These are phyloP conservation scores for Cricetomys ansorgei DNA, from an alignment of 2,113 vertebrate genomes.

Conservation along the genomic window DNA sequence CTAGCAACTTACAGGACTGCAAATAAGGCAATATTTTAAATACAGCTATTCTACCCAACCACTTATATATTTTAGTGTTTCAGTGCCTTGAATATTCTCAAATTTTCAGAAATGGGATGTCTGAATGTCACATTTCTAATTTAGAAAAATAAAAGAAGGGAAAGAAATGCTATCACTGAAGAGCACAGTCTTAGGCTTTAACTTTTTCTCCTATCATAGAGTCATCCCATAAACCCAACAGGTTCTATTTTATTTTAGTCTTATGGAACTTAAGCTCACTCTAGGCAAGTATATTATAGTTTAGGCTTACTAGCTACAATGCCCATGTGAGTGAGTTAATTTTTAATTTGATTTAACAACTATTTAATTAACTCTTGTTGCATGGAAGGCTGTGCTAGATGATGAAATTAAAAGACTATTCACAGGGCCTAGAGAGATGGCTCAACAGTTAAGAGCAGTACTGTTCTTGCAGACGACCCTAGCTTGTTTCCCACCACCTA, in stretches of 20 bases:
- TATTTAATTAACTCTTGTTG: constrained; percentile 42
- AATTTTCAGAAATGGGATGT: constrained; percentile 52
- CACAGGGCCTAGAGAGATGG: neutral
- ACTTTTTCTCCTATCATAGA: neutral
- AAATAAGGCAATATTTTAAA: constrained; percentile 57
- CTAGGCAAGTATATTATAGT: constrained; percentile 8
- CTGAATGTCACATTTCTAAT: constrained; percentile 33
- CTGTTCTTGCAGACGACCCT: neutral
- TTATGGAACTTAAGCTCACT: constrained; percentile 14
- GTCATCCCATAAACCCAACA: neutral
- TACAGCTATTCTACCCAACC: neutral
- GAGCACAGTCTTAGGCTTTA: neutral
- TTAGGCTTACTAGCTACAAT: constrained; percentile 10
- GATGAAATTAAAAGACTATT: neutral
- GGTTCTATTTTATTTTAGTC: neutral
- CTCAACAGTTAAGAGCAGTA: neutral
- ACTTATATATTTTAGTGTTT: neutral
- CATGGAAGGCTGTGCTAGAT: neutral
- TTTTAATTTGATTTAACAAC: constrained; percentile 47
- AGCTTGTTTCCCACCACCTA: neutral
- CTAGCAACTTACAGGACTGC: constrained; percentile 20
- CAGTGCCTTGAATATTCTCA: constrained; percentile 38
- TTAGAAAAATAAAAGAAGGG: constrained; percentile 27
- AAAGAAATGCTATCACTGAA: neutral
- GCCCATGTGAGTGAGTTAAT: neutral